phyloP scores from a whole-genome alignment of 2,888 invertebrate genomes.

The Pinctada fucata region DNA sequence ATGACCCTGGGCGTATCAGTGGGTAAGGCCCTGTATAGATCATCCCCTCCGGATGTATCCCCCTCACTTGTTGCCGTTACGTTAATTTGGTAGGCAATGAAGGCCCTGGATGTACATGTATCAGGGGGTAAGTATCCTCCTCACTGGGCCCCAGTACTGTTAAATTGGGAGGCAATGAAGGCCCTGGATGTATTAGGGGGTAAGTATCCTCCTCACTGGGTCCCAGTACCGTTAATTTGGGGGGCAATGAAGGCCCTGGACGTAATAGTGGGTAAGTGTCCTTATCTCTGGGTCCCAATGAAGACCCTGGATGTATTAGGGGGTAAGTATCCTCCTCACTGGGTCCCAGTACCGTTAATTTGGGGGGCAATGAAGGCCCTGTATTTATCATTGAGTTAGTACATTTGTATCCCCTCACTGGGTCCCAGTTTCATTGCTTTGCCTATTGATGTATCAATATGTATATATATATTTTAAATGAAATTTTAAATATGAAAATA shows the following conservation, averaged over 20 bases:
- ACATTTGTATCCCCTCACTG: slow-evolving; percentile 15
- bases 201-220: slow-evolving; percentile 17
- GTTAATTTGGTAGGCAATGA: slow-evolving; percentile 72
- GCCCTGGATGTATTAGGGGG: slow-evolving; percentile 68
- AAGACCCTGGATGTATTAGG: slow-evolving; percentile 72
- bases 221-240: slow-evolving; percentile 52
- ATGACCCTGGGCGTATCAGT: slow-evolving; percentile 65
- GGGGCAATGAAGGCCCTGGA: slow-evolving; percentile 73
- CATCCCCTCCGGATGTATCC: slow-evolving; percentile 71
- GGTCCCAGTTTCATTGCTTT: too few relatives aligned
- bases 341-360: slow-evolving; percentile 71
- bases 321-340: slow-evolving; percentile 75
- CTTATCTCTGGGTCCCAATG: too few relatives aligned
- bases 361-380: slow-evolving; percentile 72
- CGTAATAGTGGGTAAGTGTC: slow-evolving; percentile 60
- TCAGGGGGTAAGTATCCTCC: slow-evolving; percentile 58
- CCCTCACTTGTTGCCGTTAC: too few relatives aligned
- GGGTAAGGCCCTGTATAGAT: slow-evolving; percentile 62
- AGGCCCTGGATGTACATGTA: slow-evolving; percentile 69
- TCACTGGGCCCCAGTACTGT: slow-evolving; percentile 44
- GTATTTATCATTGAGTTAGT: slow-evolving; percentile 68
- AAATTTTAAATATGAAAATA: too few relatives aligned
- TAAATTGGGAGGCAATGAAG: slow-evolving; percentile 59
- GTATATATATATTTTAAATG: too few relatives aligned
- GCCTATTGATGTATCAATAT: too few relatives aligned